A percentile compares a stretch with the other conserved stretches of the same genome.
Conservation (phyloP, 2,888 invertebrate species). For the Hemistola chrysoprasaria region DNA sequence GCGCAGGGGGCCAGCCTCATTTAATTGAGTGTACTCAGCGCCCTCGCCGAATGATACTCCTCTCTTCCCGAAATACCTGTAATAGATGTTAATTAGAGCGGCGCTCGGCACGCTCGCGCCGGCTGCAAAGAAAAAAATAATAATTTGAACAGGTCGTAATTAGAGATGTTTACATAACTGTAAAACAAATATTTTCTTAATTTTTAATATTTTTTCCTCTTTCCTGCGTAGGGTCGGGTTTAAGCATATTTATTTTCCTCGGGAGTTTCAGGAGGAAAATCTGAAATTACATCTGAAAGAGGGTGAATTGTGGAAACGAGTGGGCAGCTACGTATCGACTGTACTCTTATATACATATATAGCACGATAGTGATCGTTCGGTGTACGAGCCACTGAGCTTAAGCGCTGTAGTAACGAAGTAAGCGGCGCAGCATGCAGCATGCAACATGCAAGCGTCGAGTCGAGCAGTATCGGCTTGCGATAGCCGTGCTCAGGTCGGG, state of each 20-base stretch:
- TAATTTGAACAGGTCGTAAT: slow-evolving; percentile 81
- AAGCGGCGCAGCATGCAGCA: slow-evolving; percentile 31
- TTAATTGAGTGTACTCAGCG: slow-evolving; percentile 80
- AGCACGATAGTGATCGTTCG: too few species aligned
- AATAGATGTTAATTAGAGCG: slow-evolving; percentile 80
- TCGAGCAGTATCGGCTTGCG: neutral
- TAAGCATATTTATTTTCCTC: slow-evolving; percentile 77
- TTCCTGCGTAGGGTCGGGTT: slow-evolving; percentile 67
- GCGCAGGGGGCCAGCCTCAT: slow-evolving; percentile 49
- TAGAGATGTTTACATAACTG: slow-evolving; percentile 81
- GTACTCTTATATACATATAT: too few species aligned
- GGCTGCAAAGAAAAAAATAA: slow-evolving; percentile 71
- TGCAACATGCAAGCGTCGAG: slow-evolving; percentile 25
- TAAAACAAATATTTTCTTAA: slow-evolving; percentile 80
- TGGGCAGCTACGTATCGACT: slow-evolving; percentile 5
- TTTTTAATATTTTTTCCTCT: slow-evolving; percentile 75
- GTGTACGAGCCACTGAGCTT: too few species aligned
- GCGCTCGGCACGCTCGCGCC: slow-evolving; percentile 59
- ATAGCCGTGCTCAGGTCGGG: slow-evolving; percentile 33
- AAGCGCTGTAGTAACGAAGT: too few species aligned
- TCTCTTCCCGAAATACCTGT: slow-evolving; percentile 76
- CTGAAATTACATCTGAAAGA: slow-evolving; percentile 70
- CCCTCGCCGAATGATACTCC: slow-evolving; percentile 77
- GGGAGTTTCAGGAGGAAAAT: slow-evolving; percentile 64
- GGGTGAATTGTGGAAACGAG: slow-evolving; percentile 35